Percentiles rank a stretch among this genome's conserved stretches.
Conservation (phyloP, 1,140 invertebrate species). For the Lasaia peninsularis region DNA sequence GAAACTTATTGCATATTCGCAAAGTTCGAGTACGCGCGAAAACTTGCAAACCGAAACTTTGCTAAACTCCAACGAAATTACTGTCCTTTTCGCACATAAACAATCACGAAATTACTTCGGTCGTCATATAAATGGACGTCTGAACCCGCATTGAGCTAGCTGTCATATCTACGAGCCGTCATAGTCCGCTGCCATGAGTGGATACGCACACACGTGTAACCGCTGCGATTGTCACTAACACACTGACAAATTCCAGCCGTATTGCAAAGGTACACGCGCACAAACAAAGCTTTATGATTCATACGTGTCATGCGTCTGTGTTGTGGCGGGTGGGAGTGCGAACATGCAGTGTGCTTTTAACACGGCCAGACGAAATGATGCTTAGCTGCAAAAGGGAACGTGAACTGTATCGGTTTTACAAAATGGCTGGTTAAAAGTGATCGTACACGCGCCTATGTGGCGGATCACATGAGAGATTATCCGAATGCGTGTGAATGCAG, state of each 20-base stretch:
- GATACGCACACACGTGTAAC: conserved; percentile 57
- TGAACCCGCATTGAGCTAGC: conserved; percentile 76
- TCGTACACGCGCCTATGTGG: conserved; percentile 60
- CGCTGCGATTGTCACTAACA: conserved; percentile 58
- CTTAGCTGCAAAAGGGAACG: conserved; percentile 59
- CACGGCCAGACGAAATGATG: conserved; percentile 71
- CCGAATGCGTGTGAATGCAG: conserved; percentile 69
- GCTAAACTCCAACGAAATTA: conserved; percentile 24
- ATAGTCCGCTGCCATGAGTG: conserved; percentile 74
- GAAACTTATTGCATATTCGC: conserved; percentile 34
- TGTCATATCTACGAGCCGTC: conserved; percentile 77
- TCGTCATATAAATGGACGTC: conserved; percentile 70
- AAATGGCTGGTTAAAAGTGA: conserved; percentile 65
- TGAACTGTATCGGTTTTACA: conserved; percentile 65
- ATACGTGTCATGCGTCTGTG: conserved; percentile 60
- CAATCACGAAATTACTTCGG: conserved; percentile 66
- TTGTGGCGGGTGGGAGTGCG: conserved; percentile 72
- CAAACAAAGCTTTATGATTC: conserved; percentile 55
- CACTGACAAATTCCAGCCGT: conserved; percentile 63
- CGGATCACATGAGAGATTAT: conserved; percentile 73
- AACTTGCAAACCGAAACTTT: conserved; percentile 33
- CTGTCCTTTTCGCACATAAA: conserved; percentile 50
- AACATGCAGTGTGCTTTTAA: conserved; percentile 75
- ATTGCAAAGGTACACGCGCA: conserved; percentile 62
- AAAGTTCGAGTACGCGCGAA: conserved; percentile 62